Evolutionary conservation across 2,797 vertebrate genomes (phyloP).

Genomic region (Brachymystax lenok): DNA sequence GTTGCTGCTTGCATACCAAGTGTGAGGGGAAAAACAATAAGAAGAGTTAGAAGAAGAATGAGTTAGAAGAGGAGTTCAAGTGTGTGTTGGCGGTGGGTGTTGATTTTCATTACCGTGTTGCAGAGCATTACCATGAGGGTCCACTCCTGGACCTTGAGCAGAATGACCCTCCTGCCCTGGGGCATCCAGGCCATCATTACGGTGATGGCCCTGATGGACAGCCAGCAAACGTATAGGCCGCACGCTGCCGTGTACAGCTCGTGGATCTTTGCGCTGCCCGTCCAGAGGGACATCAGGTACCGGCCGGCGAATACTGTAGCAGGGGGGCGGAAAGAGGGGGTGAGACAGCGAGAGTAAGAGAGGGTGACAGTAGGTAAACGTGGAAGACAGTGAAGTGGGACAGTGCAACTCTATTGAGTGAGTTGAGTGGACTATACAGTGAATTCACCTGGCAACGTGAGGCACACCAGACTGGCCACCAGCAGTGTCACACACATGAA

Average conservation of each 20-base stretch:
- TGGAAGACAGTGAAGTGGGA: background rate
- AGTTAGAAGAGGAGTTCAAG: background rate
- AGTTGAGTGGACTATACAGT: conserved; percentile 4
- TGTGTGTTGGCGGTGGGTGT: background rate
- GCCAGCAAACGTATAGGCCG: conserved; percentile 97
- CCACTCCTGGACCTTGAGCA: conserved; percentile 97
- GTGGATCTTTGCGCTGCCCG: conserved; percentile 95
- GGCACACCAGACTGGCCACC: conserved; percentile 91
- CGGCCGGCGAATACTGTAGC: conserved; percentile 92
- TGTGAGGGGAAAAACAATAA: background rate
- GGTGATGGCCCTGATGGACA: conserved; percentile 91
- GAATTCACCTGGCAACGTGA: conserved; percentile 91
- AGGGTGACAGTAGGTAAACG: background rate
- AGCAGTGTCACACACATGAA: conserved; percentile 95
- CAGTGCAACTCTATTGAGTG: too few species aligned
- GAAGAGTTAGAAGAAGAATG: background rate
- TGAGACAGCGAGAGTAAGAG: conserved; percentile 3
- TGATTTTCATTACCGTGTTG: background rate
- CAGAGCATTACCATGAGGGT: conserved; percentile 86
- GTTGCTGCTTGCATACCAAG: too few species aligned
- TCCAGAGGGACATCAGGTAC: conserved; percentile 99
- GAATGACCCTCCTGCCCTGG: conserved; percentile 93
- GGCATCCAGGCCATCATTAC: conserved; percentile 98
- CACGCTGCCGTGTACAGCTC: conserved; percentile 98
- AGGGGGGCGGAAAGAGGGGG: background rate